Evolutionary conservation across 2,113 vertebrate species (phyloP).

Genomic region (Periophthalmodon schlosseri): DNA sequence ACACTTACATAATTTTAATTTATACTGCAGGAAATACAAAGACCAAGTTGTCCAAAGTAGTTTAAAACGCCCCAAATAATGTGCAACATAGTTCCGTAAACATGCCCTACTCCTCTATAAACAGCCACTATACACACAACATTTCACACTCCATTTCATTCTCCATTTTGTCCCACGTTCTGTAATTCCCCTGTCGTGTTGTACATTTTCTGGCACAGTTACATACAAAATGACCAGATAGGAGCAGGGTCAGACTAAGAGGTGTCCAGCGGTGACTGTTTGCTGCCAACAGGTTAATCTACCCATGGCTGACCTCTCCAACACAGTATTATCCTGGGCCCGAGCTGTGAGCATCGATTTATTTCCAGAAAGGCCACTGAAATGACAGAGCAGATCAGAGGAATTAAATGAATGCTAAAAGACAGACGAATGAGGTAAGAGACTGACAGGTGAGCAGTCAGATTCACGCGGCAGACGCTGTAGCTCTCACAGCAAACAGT

Average conservation of each 20-base stretch:
- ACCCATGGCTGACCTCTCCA: constrained; percentile 4
- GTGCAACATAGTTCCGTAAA: too few relatives aligned
- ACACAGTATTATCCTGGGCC: not conserved
- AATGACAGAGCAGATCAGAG: constrained; percentile 21
- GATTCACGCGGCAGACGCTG: not conserved
- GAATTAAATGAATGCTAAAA: constrained; percentile 14
- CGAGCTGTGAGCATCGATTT: constrained; percentile 8
- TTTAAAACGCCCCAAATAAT: too few relatives aligned
- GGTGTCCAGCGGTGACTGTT: not conserved
- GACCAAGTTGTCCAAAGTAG: too few relatives aligned
- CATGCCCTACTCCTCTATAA: too few relatives aligned
- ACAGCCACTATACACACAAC: not conserved
- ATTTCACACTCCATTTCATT: not conserved
- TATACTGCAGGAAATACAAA: too few relatives aligned
- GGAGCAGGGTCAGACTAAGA: constrained; percentile 1
- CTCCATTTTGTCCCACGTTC: not conserved
- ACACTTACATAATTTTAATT: too few relatives aligned
- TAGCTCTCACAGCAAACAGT: not conserved
- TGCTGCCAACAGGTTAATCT: constrained; percentile 13
- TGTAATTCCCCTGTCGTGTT: not conserved
- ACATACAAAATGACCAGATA: constrained; percentile 1
- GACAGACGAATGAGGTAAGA: constrained; percentile 7
- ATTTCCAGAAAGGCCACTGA: constrained; percentile 18
- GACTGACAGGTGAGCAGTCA: not conserved
- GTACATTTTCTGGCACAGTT: not conserved